Percentiles rank a stretch among this genome's conserved stretches.
Evolutionary conservation across 2,797 vertebrate species (phyloP).

Genomic region (Microhierax caerulescens): DNA sequence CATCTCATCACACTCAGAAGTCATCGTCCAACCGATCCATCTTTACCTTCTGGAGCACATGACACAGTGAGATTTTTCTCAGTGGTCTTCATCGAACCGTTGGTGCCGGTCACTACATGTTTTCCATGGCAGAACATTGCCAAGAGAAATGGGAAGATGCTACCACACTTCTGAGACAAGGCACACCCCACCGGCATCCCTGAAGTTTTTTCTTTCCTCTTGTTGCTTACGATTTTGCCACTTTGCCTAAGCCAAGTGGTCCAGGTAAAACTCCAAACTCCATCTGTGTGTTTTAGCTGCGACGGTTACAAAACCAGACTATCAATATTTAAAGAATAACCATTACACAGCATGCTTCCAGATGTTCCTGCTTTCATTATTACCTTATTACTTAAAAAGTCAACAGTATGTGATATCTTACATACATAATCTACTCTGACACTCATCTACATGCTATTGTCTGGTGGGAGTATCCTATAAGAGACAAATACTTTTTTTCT

Average conservation of each 20-base stretch:
- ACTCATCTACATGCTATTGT: constrained; percentile 12
- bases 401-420: constrained; percentile 54
- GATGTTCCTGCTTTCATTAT: constrained; percentile 54
- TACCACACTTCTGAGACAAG: too few species aligned
- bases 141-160: not conserved
- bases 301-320: not conserved
- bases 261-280: not conserved
- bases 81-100: too few species aligned
- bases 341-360: constrained; percentile 58
- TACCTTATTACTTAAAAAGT: constrained; percentile 55
- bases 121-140: not conserved
- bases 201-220: not conserved
- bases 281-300: not conserved
- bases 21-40: accelerated
- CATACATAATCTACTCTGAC: constrained; percentile 64
- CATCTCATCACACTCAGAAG: not conserved
- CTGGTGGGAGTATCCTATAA: constrained; percentile 50
- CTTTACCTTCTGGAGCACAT: not conserved
- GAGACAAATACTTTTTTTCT: constrained; percentile 50
- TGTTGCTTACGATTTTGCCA: too few species aligned
- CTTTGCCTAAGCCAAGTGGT: not conserved
- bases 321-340: not conserved
- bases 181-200: accelerated
- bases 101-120: accelerated
- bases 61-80: accelerated